Evolutionary conservation across 1,140 invertebrate species (phyloP).

Genomic region (Trichoplusia ni): DNA sequence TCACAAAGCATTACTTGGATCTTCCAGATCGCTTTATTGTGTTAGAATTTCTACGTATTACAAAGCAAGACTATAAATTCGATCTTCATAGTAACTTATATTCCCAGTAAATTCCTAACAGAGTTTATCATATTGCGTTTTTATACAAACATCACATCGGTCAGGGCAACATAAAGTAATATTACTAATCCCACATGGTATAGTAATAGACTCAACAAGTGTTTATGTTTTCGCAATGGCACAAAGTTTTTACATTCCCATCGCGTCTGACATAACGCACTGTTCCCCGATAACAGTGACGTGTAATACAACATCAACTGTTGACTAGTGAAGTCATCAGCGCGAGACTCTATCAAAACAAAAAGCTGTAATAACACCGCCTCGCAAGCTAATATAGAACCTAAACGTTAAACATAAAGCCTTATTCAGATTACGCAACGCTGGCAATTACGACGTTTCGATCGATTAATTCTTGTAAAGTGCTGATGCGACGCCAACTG

Average conservation of each 20-base stretch:
- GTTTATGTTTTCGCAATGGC: no score
- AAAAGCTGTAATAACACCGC: background rate
- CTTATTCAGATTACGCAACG: background rate
- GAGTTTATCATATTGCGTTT: no score
- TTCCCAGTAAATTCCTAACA: no score
- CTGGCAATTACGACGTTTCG: background rate
- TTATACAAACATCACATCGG: no score
- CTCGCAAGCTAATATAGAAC: background rate
- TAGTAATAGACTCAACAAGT: no score
- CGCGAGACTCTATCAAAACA: background rate
- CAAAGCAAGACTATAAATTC: no score
- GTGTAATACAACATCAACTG: slow-evolving; percentile 27
- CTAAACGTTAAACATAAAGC: background rate
- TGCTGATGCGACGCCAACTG: slow-evolving; percentile 38
- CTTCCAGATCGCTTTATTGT: no score
- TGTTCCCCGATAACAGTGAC: slow-evolving; percentile 38
- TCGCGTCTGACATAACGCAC: slow-evolving; percentile 29
- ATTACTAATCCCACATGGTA: no score
- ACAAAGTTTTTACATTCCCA: background rate
- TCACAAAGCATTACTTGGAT: no score
- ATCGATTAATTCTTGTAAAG: slow-evolving; percentile 10
- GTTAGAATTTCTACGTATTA: no score
- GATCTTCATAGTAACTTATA: no score
- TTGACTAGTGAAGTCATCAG: slow-evolving; percentile 53
- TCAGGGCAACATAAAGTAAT: no score